Evolutionary conservation across 2,113 vertebrate genomes (phyloP), one percentile per base, ranked within the genome.

Genomic region (Gadus macrocephalus): DNA sequence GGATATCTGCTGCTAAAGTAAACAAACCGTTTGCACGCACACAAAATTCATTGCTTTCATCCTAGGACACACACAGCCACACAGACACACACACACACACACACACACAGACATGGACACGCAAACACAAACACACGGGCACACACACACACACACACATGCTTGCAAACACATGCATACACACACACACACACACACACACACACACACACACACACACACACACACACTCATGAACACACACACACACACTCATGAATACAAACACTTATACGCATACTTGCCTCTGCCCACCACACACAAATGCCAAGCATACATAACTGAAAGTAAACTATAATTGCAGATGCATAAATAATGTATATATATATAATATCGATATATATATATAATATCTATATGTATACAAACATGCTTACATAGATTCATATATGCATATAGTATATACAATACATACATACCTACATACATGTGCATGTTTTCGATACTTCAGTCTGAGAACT

Each of bases 1-100:
- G 74, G 85, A 79, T 76, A 80, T 78, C 68, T 64, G 62, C 35
- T 64, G 63, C 68, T 35, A 64, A 75, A 77, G 71, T 81, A 85
- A 84, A 86, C 76, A 83, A 49, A 76, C 42, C 12, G 69, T 66
- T 67, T 72, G 72, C 78, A 80, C 71, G 68, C 61, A 16, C 67
- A 17, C 53, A 49, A 49, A 49, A 49, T 49, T 0, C 42, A 49
- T 2, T 49, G 42, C 42, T 49, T 49, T 58, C 55, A 58, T 58
- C 15, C 55, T 17, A 4, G 3, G 55, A 69, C 38, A 67, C 60
- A 62, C 62, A 66, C 25, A 1, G 53, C 31, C 15, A 60, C 8
- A 0, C 72, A 76, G 53, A 74, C 71, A 58, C 12, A 28, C 25
- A 28, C 25, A 27, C 62, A 17, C 17, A 74, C 71, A 58, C 12